Conservation (phyloP, 2,888 invertebrate genomes). For the Panopea generosa region DNA sequence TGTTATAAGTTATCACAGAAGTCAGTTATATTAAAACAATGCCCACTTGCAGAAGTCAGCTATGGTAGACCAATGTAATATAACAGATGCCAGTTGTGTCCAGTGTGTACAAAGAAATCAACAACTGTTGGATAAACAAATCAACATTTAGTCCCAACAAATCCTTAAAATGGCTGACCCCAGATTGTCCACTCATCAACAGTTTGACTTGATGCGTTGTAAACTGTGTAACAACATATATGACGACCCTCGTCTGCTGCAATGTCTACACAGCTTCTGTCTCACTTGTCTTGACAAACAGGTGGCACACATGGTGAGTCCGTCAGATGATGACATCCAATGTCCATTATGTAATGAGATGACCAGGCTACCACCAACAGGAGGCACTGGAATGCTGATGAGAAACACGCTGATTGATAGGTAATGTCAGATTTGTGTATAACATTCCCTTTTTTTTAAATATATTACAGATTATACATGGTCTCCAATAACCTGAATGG, state of each 20-base stretch:
- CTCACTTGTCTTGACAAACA: constrained; percentile 69
- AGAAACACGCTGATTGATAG: constrained; percentile 53
- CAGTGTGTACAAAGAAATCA: too few species aligned
- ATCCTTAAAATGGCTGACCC: constrained; percentile 38
- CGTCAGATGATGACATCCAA: constrained; percentile 15
- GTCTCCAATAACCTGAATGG: too few species aligned
- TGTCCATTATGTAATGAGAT: constrained; percentile 63
- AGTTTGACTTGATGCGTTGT: constrained; percentile 64
- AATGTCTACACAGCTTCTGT: constrained; percentile 80
- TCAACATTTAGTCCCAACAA: too few species aligned
- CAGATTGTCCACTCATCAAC: constrained; percentile 40
- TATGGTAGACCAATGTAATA: too few species aligned
- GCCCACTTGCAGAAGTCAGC: too few species aligned
- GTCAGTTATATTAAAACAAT: too few species aligned
- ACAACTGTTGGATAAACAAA: too few species aligned
- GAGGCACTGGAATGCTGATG: constrained; percentile 31
- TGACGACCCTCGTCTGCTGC: constrained; percentile 73
- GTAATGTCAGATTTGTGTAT: constrained; percentile 18
- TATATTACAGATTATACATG: background rate
- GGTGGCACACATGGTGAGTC: constrained; percentile 7
- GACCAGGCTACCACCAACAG: constrained; percentile 32
- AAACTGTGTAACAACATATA: constrained; percentile 74
- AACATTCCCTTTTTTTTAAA: background rate
- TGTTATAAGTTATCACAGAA: too few species aligned
- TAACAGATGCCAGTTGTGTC: too few species aligned